Percentiles rank a stretch among this genome's conserved stretches.
phyloP scores from a whole-genome alignment of 2,888 invertebrate species.

The Rhingia rostrata region DNA sequence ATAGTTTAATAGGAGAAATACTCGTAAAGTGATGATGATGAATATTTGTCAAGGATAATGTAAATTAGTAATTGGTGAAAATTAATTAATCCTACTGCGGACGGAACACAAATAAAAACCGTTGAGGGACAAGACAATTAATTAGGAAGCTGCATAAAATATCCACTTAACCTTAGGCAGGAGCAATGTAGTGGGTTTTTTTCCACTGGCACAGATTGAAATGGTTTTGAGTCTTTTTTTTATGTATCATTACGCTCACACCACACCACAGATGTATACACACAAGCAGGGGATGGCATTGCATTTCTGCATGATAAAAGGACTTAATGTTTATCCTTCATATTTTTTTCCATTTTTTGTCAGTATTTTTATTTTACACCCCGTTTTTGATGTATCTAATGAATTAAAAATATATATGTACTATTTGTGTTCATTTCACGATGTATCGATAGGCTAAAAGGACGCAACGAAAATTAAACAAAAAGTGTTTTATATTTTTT shows the following conservation, averaged over 20 bases:
- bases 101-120: slow-evolving; percentile 24
- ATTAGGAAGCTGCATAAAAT: slow-evolving; percentile 45
- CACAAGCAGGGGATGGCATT: slow-evolving; percentile 56
- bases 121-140: slow-evolving; percentile 38
- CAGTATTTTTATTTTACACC: slow-evolving; percentile 17
- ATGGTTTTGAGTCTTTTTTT: slow-evolving; percentile 2
- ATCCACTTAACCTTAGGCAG: not conserved
- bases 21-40: slow-evolving; percentile 43
- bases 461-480: slow-evolving; percentile 54
- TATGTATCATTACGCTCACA: slow-evolving; percentile 23
- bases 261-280: slow-evolving; percentile 45
- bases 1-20: slow-evolving; percentile 12
- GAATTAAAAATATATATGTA: slow-evolving; percentile 22
- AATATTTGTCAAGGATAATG: slow-evolving; percentile 65
- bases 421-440: slow-evolving; percentile 47
- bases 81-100: slow-evolving; percentile 47
- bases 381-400: slow-evolving; percentile 25
- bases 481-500: not conserved
- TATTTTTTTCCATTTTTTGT: not conserved
- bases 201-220: slow-evolving; percentile 13
- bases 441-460: slow-evolving; percentile 47
- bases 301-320: slow-evolving; percentile 60
- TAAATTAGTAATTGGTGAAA: slow-evolving; percentile 52
- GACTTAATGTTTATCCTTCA: slow-evolving; percentile 40
- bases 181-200: not conserved